Evolutionary conservation across 2,797 vertebrate genomes (phyloP).

Genomic region (Alosa sapidissima): DNA sequence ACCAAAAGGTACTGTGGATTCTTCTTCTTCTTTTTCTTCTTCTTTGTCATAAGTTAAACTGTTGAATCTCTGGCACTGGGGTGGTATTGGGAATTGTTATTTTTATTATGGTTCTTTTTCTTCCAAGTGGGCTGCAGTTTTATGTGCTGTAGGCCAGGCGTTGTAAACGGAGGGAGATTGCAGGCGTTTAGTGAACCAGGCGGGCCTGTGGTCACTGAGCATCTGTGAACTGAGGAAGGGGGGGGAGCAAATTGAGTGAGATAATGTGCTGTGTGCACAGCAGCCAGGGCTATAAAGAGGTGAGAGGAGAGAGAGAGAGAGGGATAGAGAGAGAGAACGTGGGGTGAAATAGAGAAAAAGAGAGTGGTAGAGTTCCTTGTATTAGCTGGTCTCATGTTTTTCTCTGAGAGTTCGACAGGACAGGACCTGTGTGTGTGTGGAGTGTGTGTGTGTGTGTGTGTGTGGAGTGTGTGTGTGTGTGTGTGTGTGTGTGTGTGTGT

Average conservation of each 20-base stretch:
- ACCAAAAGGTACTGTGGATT: background rate
- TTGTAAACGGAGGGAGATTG: background rate
- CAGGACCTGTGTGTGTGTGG: background rate
- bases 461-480: background rate
- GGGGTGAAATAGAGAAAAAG: background rate
- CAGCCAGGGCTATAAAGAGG: conserved; percentile 33
- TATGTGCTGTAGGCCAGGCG: background rate
- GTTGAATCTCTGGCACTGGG: background rate
- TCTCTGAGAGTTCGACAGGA: background rate
- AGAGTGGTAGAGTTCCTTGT: background rate
- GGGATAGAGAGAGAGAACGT: background rate
- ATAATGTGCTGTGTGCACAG: conserved; percentile 40
- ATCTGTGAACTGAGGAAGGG: conserved; percentile 20
- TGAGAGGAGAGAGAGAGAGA: conserved; percentile 11
- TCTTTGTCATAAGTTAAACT: background rate
- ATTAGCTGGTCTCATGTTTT: conserved; percentile 1
- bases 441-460: background rate
- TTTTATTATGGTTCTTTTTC: background rate
- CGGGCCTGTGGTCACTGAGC: conserved; percentile 15
- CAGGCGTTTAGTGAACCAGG: conserved; percentile 17
- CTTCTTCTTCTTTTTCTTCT: conserved; percentile 17
- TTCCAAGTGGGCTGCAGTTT: background rate
- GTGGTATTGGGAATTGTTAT: background rate
- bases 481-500: background rate
- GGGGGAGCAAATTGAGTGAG: conserved; percentile 45